A percentile compares a stretch with the other conserved stretches of the same genome.
Evolutionary conservation across 2,113 vertebrate genomes (phyloP).

Genomic region (Ceratotherium simum): DNA sequence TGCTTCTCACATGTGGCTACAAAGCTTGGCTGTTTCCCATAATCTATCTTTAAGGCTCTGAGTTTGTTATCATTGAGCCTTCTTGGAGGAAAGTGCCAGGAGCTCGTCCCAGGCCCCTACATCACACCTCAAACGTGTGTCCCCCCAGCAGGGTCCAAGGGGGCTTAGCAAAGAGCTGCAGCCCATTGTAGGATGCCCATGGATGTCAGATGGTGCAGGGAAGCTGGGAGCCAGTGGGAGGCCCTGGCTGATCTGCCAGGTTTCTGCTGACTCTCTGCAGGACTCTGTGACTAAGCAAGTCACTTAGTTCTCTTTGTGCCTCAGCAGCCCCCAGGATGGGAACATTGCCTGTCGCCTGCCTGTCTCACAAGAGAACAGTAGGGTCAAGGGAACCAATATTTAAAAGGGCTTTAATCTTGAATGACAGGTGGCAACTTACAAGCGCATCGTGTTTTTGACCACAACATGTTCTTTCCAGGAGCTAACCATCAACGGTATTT

Average conservation of each 20-base stretch:
- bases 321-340: background rate
- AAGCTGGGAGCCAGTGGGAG: background rate
- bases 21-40: background rate
- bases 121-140: background rate
- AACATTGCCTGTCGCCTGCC: background rate
- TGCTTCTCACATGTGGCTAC: background rate
- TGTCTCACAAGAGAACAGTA: background rate
- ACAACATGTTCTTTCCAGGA: no score
- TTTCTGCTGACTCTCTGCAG: background rate
- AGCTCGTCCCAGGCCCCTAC: background rate
- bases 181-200: background rate
- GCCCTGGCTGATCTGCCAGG: fast-evolving
- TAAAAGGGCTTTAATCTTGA: background rate
- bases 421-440: no score
- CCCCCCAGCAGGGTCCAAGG: background rate
- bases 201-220: background rate
- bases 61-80: background rate
- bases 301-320: background rate
- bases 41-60: background rate
- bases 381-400: background rate
- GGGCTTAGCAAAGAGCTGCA: background rate
- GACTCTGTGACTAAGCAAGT: background rate
- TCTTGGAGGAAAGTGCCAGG: background rate
- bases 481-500: no score
- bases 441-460: no score